A percentile compares a stretch with the other conserved stretches of the same genome.
phyloP scores from a whole-genome alignment of 2,888 invertebrate genomes.

The Drosophila prolongata region DNA sequence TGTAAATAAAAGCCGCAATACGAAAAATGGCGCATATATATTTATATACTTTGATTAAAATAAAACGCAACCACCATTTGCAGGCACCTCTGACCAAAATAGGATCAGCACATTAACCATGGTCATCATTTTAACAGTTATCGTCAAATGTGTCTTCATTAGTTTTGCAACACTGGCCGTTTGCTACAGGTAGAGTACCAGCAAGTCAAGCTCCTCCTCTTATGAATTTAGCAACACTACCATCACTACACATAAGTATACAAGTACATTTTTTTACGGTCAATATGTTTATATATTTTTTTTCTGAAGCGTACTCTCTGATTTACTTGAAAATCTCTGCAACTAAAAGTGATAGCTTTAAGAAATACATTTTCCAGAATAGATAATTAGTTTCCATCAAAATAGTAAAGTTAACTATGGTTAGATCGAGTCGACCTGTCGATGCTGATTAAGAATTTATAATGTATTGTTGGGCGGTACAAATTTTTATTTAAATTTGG shows the following conservation, averaged over 20 bases:
- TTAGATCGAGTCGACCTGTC: too few species aligned
- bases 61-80: conserved; percentile 80
- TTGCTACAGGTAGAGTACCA: conserved; percentile 94
- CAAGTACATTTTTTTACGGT: conserved; percentile 12
- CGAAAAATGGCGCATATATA: conserved; percentile 38
- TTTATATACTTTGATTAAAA: conserved; percentile 45
- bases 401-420: too few species aligned
- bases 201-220: conserved; percentile 71
- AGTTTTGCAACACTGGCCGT: conserved; percentile 97
- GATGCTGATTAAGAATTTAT: too few species aligned
- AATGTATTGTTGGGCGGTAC: too few species aligned
- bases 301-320: background rate
- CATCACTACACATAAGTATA: conserved; percentile 31
- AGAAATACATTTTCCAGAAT: background rate
- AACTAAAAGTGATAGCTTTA: background rate
- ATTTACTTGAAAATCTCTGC: background rate
- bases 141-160: conserved; percentile 97
- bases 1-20: conserved; percentile 12
- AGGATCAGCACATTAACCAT: conserved; percentile 95
- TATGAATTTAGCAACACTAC: conserved; percentile 42
- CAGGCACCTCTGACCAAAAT: conserved; percentile 91
- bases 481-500: too few species aligned
- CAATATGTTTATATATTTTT: background rate
- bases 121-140: conserved; percentile 96
- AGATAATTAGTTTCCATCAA: too few species aligned